These are phyloP conservation scores for Ammodytes marinus DNA, from an alignment of 2,113 vertebrate genomes.

Conservation along the genomic window DNA sequence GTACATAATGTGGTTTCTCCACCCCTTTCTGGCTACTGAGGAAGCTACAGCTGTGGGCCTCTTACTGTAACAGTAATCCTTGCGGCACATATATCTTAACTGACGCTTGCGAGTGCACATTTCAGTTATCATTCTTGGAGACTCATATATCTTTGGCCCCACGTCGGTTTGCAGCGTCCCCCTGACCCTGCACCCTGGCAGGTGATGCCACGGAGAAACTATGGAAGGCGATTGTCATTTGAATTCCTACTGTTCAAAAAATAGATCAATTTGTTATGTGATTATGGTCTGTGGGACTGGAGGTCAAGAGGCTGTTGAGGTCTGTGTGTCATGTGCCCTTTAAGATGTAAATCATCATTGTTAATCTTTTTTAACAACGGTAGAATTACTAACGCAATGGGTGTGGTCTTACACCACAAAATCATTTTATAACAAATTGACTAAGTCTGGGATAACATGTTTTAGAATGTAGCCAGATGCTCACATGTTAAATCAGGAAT, in stretches of 20 bases:
- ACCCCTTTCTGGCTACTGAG: slow-evolving; percentile 65
- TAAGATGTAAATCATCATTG: slow-evolving; percentile 65
- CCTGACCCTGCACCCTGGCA: slow-evolving; percentile 69
- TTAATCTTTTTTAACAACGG: slow-evolving; percentile 59
- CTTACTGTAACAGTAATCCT: slow-evolving; percentile 78
- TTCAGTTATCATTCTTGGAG: slow-evolving; percentile 76
- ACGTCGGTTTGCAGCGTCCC: slow-evolving; percentile 38
- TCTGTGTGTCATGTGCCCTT: slow-evolving; percentile 24
- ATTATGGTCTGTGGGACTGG: slow-evolving; percentile 15
- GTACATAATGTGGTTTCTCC: slow-evolving; percentile 73
- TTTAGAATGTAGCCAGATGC: slow-evolving; percentile 64
- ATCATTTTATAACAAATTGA: slow-evolving; percentile 56
- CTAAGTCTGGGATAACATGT: slow-evolving; percentile 51
- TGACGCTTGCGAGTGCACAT: slow-evolving; percentile 67
- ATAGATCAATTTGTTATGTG: slow-evolving; percentile 56
- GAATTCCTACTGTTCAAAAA: slow-evolving; percentile 63
- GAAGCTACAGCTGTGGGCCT: slow-evolving; percentile 78
- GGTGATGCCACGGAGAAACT: slow-evolving; percentile 58
- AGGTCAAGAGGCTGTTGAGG: slow-evolving; percentile 41
- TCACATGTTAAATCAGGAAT: slow-evolving; percentile 54
- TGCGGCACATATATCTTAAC: slow-evolving; percentile 74
- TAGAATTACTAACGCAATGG: slow-evolving; percentile 24
- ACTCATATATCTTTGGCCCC: slow-evolving; percentile 67
- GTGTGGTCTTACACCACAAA: slow-evolving; percentile 58
- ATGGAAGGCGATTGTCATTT: slow-evolving; percentile 53